Evolutionary conservation across 37 sponge, comb jelly and placozoan species (phyloP).

Genomic region (Crambe crambe): DNA sequence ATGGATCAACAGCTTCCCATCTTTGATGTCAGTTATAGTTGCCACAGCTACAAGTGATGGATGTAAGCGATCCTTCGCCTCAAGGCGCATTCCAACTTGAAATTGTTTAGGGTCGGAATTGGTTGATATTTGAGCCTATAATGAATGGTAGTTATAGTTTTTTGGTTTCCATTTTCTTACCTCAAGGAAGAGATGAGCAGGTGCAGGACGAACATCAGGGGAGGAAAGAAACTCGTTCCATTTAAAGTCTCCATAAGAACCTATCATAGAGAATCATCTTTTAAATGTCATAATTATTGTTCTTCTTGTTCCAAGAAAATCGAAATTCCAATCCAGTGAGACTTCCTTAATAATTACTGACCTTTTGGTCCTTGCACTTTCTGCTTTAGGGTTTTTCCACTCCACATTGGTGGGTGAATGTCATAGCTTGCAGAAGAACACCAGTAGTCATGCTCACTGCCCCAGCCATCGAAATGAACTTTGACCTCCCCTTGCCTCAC

Average conservation of each 20-base stretch:
- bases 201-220: slow-evolving; percentile 56
- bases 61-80: slow-evolving; percentile 77
- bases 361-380: slow-evolving; percentile 35
- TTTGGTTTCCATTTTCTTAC: slow-evolving; percentile 28
- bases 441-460: slow-evolving; percentile 69
- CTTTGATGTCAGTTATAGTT: slow-evolving; percentile 52
- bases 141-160: not conserved
- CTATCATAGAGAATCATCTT: slow-evolving; percentile 1
- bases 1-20: slow-evolving; percentile 66
- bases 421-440: slow-evolving; percentile 49
- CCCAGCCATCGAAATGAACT: slow-evolving; percentile 94
- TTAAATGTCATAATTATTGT: not conserved
- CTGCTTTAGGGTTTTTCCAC: slow-evolving; percentile 24
- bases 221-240: slow-evolving; percentile 62
- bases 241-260: slow-evolving; percentile 33
- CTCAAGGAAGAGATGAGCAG: slow-evolving; percentile 67
- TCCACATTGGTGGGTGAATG: slow-evolving; percentile 81
- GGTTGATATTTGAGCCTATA: slow-evolving; percentile 19
- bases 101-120: slow-evolving; percentile 14
- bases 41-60: slow-evolving; percentile 79
- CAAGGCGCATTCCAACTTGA: slow-evolving; percentile 56
- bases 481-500: slow-evolving; percentile 44
- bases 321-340: no score
- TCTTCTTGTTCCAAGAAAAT: no score
- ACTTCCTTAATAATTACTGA: no score